These are phyloP conservation scores for Ecliptopera silaceata DNA, from an alignment of 2,888 invertebrate genomes.

Conservation along the genomic window DNA sequence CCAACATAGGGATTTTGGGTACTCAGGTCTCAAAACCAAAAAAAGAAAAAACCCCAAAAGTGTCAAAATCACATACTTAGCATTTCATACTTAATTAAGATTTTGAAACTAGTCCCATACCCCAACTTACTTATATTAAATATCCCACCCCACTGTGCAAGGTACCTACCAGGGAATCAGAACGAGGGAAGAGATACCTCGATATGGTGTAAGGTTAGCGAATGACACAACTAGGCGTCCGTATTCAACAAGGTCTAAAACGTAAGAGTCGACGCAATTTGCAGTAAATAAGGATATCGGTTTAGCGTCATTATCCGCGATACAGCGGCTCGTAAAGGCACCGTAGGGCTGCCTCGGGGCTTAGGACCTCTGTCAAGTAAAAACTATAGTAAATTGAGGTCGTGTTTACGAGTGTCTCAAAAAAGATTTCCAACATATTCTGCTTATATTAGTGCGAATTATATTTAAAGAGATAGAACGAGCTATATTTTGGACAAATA, in stretches of 20 bases:
- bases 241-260: constrained; percentile 39
- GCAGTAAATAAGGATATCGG: constrained; percentile 82
- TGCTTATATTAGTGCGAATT: too few relatives aligned
- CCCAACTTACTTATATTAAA: too few relatives aligned
- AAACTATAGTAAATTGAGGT: neutral
- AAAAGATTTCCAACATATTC: neutral
- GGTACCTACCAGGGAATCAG: neutral
- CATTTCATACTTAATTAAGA: too few relatives aligned
- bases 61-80: too few relatives aligned
- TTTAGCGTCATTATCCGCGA: constrained; percentile 73
- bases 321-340: constrained; percentile 58
- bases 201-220: neutral
- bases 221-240: neutral
- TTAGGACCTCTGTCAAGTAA: constrained; percentile 4
- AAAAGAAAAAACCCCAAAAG: too few relatives aligned
- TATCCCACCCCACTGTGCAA: neutral
- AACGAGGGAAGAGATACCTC: neutral
- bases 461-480: too few relatives aligned
- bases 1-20: too few relatives aligned
- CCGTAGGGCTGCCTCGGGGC: constrained; percentile 30
- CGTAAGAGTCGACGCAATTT: constrained; percentile 66
- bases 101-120: too few relatives aligned
- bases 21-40: too few relatives aligned
- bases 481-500: too few relatives aligned
- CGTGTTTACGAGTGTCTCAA: neutral